Evolutionary conservation across 1,140 invertebrate genomes (phyloP).

Genomic region (Sesamia nonagrioides): DNA sequence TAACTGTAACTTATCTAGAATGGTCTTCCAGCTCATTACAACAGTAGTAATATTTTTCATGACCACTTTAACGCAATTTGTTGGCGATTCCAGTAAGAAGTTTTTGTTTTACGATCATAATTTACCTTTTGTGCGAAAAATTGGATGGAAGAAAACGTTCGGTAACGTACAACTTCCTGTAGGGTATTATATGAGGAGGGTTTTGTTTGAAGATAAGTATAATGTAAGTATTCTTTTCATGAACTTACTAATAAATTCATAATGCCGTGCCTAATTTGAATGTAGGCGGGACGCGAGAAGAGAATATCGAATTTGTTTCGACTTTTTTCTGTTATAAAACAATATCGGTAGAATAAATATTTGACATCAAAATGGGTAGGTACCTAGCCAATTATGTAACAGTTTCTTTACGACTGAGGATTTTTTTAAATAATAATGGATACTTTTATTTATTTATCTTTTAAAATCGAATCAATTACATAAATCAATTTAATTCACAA

Average conservation of each 20-base stretch:
- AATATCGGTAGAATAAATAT: neutral
- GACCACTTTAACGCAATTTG: slow-evolving; percentile 32
- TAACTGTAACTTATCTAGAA: slow-evolving; percentile 27
- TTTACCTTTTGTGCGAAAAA: slow-evolving; percentile 3
- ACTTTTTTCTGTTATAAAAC: neutral
- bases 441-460: no score
- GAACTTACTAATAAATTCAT: neutral
- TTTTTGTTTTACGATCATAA: neutral
- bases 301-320: neutral
- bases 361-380: neutral
- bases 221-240: neutral
- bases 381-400: no score
- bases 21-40: slow-evolving; percentile 24
- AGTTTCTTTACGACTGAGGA: no score
- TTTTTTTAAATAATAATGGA: no score
- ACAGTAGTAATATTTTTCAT: slow-evolving; percentile 21
- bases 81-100: slow-evolving; percentile 1
- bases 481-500: slow-evolving; percentile 20
- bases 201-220: neutral
- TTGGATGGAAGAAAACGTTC: neutral
- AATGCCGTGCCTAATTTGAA: neutral
- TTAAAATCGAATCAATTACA: neutral
- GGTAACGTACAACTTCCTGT: neutral
- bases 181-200: neutral
- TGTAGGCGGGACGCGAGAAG: neutral